A percentile compares a stretch with the other conserved stretches of the same genome.
Evolutionary conservation across 2,113 vertebrate genomes (phyloP).

Genomic region (Dolichallabes microphthalmus): DNA sequence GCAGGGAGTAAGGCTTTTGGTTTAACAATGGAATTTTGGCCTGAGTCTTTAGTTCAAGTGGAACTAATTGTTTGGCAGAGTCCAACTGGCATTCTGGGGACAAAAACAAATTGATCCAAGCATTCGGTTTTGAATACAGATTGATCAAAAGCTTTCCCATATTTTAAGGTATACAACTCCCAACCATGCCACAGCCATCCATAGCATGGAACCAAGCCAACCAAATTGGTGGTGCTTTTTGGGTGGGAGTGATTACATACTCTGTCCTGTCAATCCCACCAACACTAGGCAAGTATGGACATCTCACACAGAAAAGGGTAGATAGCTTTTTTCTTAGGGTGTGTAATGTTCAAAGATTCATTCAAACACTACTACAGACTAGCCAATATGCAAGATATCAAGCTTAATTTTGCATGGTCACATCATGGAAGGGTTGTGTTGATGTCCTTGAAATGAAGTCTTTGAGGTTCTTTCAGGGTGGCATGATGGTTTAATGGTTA

Average conservation of each 20-base stretch:
- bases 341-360: neutral
- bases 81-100: neutral
- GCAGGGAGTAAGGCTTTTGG: neutral
- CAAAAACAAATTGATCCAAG: neutral
- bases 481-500: too few relatives aligned
- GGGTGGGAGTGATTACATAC: neutral
- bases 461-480: neutral
- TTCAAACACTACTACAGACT: neutral
- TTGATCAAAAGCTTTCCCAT: neutral
- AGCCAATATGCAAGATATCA: neutral
- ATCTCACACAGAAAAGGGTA: neutral
- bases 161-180: neutral
- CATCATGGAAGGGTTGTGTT: neutral
- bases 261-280: neutral
- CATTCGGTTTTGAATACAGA: neutral
- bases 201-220: neutral
- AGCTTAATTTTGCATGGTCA: neutral
- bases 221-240: neutral
- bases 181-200: neutral
- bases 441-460: neutral
- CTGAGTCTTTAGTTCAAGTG: neutral
- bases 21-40: neutral
- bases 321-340: neutral
- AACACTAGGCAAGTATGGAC: neutral
- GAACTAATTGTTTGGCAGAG: neutral